phyloP scores from a whole-genome alignment of 2,113 vertebrate genomes.

The Sturnus vulgaris region DNA sequence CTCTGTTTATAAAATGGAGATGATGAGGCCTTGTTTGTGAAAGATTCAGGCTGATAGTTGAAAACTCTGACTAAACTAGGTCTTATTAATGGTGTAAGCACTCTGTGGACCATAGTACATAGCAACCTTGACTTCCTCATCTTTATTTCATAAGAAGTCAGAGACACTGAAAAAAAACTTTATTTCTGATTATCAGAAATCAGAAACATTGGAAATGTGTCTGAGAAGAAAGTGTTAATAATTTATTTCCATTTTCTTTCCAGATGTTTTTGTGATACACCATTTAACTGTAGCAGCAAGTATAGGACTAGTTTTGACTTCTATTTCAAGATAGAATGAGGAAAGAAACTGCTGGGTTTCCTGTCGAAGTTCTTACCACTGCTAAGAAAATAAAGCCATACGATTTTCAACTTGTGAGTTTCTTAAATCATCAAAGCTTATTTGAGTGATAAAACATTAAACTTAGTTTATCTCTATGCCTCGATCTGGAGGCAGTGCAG shows the following conservation, averaged over 20 bases:
- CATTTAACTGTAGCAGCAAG: background rate
- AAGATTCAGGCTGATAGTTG: background rate
- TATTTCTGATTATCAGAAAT: background rate
- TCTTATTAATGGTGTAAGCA: background rate
- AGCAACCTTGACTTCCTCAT: background rate
- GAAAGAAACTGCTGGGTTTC: background rate
- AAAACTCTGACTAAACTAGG: background rate
- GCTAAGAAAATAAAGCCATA: background rate
- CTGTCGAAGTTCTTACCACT: background rate
- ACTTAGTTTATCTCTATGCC: background rate
- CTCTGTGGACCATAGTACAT: background rate
- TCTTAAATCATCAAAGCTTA: background rate
- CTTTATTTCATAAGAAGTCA: background rate
- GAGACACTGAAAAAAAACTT: background rate
- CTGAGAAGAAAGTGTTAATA: background rate
- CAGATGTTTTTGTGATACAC: background rate
- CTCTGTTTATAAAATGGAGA: background rate
- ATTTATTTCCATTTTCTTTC: background rate
- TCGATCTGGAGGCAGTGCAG: background rate
- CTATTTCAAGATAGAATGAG: background rate
- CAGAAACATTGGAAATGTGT: background rate
- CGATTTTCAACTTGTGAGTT: background rate
- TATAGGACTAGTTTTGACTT: background rate
- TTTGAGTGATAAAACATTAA: background rate
- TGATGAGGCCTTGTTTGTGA: background rate